Evolutionary conservation across 35 echinoderm and acorn worm species (phyloP), one percentile per base, ranked within the genome.

Genomic region (Apostichopus californicus): DNA sequence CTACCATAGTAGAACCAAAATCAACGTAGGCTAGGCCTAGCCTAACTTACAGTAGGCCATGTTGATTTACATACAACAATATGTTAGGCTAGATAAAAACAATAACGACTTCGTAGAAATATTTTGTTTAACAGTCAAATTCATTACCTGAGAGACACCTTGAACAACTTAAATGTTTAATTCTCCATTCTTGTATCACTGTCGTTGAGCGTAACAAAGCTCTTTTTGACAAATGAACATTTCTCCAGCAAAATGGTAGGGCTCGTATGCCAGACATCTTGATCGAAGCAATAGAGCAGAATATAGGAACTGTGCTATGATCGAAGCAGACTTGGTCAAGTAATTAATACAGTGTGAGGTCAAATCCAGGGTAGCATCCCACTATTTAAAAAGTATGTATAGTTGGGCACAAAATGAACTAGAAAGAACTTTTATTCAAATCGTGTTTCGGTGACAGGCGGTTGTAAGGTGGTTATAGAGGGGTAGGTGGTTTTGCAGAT

Each of bases 211-310:
- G 57, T 24, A 59, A 17, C 81, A 56, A 58, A 56, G 81, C 56
- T 58, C 6, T 23, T 85, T 85, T 54, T 2, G 81, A 58, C 58
- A 85, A 21, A 85, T 23, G 56, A 55, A 8, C 14, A 85, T 58
- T 85, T 58, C 55, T 85, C 81, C 55, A 58, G 81, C 56, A 85
- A 58, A 58, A 20, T 17, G 81, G 18, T 85, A 56, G 71, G 71
- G 71, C 17, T 18, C 71, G 71, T 20, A 14, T 22, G n/a, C 71
- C 17, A 13, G 17, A 75, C 71, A 75, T 75, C 71, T 75, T 75
- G 71, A 75, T 68, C 18, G 11, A 68, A 68, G 11, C 11, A 68
- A 11, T 68, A 14, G 64, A 68, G 64, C 18, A 11, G 18, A 68
- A 18, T 18, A 68, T 14, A 18, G 64, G 34, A 46, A 46, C 34